Percentiles rank a stretch among this genome's conserved stretches.
Evolutionary conservation across 2,797 vertebrate genomes (phyloP).

Genomic region (Alca torda): DNA sequence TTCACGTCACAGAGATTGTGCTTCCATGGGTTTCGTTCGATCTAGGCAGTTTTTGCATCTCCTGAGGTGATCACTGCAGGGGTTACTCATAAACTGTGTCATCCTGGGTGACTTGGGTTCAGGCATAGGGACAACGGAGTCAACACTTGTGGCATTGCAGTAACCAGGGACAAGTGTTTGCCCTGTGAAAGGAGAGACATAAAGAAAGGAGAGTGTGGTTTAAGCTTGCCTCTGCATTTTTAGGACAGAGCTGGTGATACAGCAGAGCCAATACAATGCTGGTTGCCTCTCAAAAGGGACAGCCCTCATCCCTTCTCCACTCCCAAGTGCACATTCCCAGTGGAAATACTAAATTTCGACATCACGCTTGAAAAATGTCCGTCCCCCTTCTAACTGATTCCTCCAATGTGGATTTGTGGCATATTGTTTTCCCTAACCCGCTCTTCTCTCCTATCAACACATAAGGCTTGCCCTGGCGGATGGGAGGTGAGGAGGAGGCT

Average conservation of each 20-base stretch:
- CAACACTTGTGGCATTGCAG: background rate
- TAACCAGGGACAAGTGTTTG: background rate
- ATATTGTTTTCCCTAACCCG: background rate
- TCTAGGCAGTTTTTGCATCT: background rate
- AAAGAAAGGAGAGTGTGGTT: background rate
- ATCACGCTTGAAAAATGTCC: background rate
- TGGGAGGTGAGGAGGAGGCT: background rate
- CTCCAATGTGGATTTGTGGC: background rate
- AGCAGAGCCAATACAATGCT: background rate
- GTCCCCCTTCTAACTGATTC: background rate
- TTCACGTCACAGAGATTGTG: background rate
- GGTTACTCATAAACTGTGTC: background rate
- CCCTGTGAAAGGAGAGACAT: background rate
- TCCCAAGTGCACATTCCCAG: background rate
- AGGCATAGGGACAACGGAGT: background rate
- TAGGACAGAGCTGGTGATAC: background rate
- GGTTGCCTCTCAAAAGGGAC: background rate
- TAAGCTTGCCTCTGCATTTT: background rate
- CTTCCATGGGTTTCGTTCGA: background rate
- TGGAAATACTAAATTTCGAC: background rate
- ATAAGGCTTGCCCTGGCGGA: background rate
- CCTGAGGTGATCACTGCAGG: background rate
- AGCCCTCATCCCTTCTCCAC: background rate
- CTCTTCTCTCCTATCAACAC: background rate
- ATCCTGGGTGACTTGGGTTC: background rate